A percentile compares a stretch with the other conserved stretches of the same genome.
Conservation (phyloP, 2,888 invertebrate species). For the Trachelus troglodyta region DNA sequence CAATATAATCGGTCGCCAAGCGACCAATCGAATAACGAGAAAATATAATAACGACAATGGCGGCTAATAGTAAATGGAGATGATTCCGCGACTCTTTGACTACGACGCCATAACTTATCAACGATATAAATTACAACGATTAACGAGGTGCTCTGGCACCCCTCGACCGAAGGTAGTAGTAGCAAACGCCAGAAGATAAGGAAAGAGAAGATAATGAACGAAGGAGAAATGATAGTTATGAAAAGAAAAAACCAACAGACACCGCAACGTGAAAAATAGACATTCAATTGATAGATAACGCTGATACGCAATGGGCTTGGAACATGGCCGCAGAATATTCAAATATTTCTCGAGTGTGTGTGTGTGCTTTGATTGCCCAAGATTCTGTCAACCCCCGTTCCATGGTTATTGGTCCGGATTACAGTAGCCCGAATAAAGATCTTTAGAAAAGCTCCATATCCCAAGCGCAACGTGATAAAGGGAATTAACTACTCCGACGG, state of each 20-base stretch:
- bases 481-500: background rate
- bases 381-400: background rate
- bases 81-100: background rate
- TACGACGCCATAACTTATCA: constrained; percentile 11
- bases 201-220: constrained; percentile 11
- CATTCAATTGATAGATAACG: background rate
- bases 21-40: background rate
- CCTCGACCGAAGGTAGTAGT: constrained; percentile 14
- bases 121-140: constrained; percentile 25
- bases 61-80: background rate
- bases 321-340: constrained; percentile 16
- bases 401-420: background rate
- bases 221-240: background rate
- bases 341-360: background rate
- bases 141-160: constrained; percentile 6
- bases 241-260: background rate
- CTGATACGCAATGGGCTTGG: constrained; percentile 10
- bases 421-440: background rate
- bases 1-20: background rate
- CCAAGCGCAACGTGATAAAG: background rate
- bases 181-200: constrained; percentile 27
- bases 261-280: background rate
- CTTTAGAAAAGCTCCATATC: background rate
- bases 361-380: constrained; percentile 12
- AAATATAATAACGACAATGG: background rate